phyloP scores from a whole-genome alignment of 2,113 vertebrate species.

The Peromyscus leucopus region DNA sequence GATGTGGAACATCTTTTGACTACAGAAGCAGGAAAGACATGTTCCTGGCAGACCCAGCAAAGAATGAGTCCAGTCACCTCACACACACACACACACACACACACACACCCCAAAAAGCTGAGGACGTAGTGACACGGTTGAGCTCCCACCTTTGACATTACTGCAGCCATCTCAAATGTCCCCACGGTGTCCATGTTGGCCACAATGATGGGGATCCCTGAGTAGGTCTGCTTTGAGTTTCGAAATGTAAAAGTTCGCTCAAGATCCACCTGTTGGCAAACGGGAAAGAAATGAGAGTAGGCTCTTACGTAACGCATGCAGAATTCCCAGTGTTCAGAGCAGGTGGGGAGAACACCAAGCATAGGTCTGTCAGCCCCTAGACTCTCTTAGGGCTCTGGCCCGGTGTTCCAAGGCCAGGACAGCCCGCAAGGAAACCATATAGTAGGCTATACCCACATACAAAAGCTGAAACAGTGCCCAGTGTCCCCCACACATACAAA shows the following conservation, averaged over 20 bases:
- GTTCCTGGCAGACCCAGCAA: neutral
- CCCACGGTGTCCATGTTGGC: conserved; percentile 99
- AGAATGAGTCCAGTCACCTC: neutral
- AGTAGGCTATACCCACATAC: neutral
- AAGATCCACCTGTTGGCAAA: conserved; percentile 92
- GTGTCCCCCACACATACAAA: neutral
- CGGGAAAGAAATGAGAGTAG: neutral
- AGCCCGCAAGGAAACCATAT: neutral
- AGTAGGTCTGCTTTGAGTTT: conserved; percentile 98
- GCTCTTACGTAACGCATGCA: fast-evolving
- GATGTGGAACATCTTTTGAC: neutral
- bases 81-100: too few relatives aligned
- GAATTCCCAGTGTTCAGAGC: neutral
- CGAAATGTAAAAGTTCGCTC: conserved; percentile 96
- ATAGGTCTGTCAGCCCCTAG: neutral
- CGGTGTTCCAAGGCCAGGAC: neutral
- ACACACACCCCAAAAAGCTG: neutral
- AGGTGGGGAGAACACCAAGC: neutral
- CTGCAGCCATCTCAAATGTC: conserved; percentile 97
- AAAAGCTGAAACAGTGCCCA: neutral
- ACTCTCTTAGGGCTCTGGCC: neutral
- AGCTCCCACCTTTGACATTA: conserved; percentile 93
- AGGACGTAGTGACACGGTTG: neutral
- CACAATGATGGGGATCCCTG: conserved; percentile 96
- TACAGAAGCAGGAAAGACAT: neutral